Base-by-base conservation (phyloP, 1,140 invertebrate species). In the Rhysida immarginata region DNA sequence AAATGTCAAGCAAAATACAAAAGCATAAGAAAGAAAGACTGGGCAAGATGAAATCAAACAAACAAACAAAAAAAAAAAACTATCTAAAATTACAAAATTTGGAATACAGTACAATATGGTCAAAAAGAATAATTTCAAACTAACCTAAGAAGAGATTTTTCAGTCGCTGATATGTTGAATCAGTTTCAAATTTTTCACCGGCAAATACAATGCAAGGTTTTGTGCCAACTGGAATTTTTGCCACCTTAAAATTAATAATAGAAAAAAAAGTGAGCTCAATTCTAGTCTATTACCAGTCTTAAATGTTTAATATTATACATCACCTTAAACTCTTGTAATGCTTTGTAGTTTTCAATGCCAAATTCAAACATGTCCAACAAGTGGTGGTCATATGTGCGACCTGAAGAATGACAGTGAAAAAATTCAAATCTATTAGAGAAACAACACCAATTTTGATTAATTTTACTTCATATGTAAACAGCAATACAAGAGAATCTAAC, bases 321-420 rank as follows among this genome's bases (percentile, higher is more conserved):
- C 61, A 76, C 75, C 65, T 85, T 81, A 62, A 95, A 92, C 27
- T 88, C 83, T 45, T 77, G 69, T 65, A 96, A 74, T 11, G 80
- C 72, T 71, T 81, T 81, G 65, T 82, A 96, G 45, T 85, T 80
- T 58, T 88, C 84, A 18, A 97, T 77, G 21, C 89, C 88, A 58
- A 99, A 77, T 75, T 99, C 96, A 62, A 94, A 79, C 90, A 99
- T 96, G 67, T 99, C 96, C 42, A 98, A 72, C 25, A 99, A 69
- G 48, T 85, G 82, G 64, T 85, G 77, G 71, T 99, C 87, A 73
- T 83, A 97, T 62, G 87, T 83, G 61, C 96, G 76, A 1, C 81
- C 80, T 77, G 61, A 8, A 67, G 62, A 56, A 52, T 42, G 13
- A n/a, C 26, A 54, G 16, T n/a, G 44, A 3, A 18, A 16, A 42